Base-by-base conservation (phyloP, 2,113 vertebrate genomes). In the Zosterops hypoxanthus region DNA sequence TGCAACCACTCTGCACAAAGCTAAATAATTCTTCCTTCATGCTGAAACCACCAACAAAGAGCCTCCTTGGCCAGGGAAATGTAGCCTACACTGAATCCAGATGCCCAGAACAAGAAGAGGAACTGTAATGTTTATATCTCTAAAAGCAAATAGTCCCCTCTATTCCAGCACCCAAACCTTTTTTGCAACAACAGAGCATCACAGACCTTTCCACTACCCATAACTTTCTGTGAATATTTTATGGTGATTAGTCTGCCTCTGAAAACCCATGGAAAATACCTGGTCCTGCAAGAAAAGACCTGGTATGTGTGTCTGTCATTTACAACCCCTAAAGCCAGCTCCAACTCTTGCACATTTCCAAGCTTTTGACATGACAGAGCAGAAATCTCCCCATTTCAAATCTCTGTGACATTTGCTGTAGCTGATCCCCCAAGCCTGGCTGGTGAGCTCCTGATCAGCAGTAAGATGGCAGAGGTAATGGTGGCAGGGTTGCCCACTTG, bases 1-100 rank as follows among this genome's bases (percentile, higher is more conserved):
- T 94, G 92, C 81, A 96, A 79, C 44, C 66, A 79, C 84, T 94
- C 56, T 5, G 5, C 52, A 84, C 69, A 76, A 94, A 92, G 65
- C 83, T 61, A 82, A 72, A 68, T 80, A 88, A 85, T 85, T 84
- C 86, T 90, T 90, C 50, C 65, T 94, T 89, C 73, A 33, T 61
- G 63, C 46, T 5, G 41, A 95, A 95, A 89, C 64, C 77, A 94
- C 49, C 42, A 89, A 84, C 33, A 68, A 88, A 91, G 77, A 49
- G 31, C 65, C 69, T 86, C 22, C 34, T 84, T 84, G 80, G 89
- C 61, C 49, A 79, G 41, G 31, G 57, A 94, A 78, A 82, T 41
- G 84, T n/a, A 81, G 55, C 11, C 22, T 60, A 78, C 77, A 75
- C 56, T 60, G 72, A 91, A 66, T 89, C 82, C 88, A 95, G 76